Evolutionary conservation across 2,797 vertebrate genomes (phyloP).

Genomic region (Antennarius maculatus): DNA sequence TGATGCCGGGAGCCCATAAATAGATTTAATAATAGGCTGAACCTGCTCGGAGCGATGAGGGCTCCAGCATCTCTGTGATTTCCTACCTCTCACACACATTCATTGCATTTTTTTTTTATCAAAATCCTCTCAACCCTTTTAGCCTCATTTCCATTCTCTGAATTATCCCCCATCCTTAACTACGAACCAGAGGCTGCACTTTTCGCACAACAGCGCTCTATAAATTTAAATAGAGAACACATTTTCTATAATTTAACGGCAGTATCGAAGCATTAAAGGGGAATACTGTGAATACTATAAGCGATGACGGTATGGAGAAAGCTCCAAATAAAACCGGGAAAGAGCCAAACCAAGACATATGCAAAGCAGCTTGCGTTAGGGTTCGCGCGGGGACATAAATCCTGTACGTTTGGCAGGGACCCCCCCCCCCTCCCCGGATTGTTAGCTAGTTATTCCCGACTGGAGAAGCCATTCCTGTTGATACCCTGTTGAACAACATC

Average conservation of each 20-base stretch:
- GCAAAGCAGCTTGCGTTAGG: slow-evolving; percentile 87
- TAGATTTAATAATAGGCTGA: slow-evolving; percentile 50
- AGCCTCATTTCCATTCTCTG: slow-evolving; percentile 34
- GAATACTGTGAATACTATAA: slow-evolving; percentile 81
- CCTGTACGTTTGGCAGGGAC: slow-evolving; percentile 78
- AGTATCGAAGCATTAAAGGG: slow-evolving; percentile 74
- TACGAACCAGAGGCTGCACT: slow-evolving; percentile 63
- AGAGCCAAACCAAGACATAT: slow-evolving; percentile 85
- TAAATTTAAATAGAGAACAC: slow-evolving; percentile 84
- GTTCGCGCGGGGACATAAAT: slow-evolving; percentile 85
- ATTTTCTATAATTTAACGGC: slow-evolving; percentile 86
- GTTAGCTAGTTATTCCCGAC: slow-evolving; percentile 41
- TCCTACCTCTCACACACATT: slow-evolving; percentile 34
- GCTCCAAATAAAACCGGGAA: slow-evolving; percentile 32
- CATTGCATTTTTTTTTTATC: slow-evolving; percentile 45
- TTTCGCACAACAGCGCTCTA: slow-evolving; percentile 77
- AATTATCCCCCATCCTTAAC: slow-evolving; percentile 32
- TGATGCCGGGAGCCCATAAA: slow-evolving; percentile 46
- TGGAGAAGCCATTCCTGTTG: slow-evolving; percentile 29
- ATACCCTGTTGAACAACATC: slow-evolving; percentile 40
- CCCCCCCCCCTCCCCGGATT: slow-evolving; percentile 38
- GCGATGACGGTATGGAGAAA: slow-evolving; percentile 21
- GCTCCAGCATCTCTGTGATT: slow-evolving; percentile 33
- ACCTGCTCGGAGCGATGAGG: slow-evolving; percentile 3
- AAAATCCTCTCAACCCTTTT: slow-evolving; percentile 43